Base-by-base conservation (phyloP, 2,888 invertebrate species). In the Hoplodrina blanda region DNA sequence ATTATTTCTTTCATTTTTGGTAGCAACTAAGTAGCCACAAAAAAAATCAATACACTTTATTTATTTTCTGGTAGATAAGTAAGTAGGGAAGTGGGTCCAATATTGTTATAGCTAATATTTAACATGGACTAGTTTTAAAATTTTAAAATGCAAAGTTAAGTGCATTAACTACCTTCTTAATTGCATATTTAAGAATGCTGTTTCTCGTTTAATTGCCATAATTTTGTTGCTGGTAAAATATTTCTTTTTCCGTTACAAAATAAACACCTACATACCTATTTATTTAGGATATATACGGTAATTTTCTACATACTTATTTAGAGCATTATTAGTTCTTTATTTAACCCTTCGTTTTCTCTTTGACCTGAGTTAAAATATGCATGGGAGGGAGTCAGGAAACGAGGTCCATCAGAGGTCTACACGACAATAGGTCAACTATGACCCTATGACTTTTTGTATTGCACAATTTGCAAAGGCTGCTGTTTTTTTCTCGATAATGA, bases 391-490 rank as follows among this genome's bases (percentile, higher is more conserved):
- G 20, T 13, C 33, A 67, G 54, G 50, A 69, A 56, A 11, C 46
- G 30, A 57, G 10, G 17, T 60, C n/a, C 11, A 25, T 20, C 25
- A 15, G 5, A 46, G 37, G 33, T 66, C 53, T 33, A 53, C 13
- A 59, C n/a, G n/a, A 59, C 59, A 59, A 70, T 76, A 60, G 44
- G 30, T 69, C 44, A 60, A 25, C 44, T 50, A 19, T 65, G 59
- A 65, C 59, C 59, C 44, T 20, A 0, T 55, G 52, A 59, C 53
- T 50, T 62, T 54, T 59, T 25, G 60, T n/a, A 33, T 61, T 55
- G 13, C 57, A 59, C 13, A 55, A 30, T 64, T 56, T 17, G 19
- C 33, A 37, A 62, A 57, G 33, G n/a, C 17, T 13, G 15, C 55
- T 15, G 13, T 30, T 30, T 37, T 30, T 46, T 20, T 19, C 11